Base-by-base conservation (phyloP, 2,113 vertebrate genomes). In the Hydrochoerus hydrochaeris region DNA sequence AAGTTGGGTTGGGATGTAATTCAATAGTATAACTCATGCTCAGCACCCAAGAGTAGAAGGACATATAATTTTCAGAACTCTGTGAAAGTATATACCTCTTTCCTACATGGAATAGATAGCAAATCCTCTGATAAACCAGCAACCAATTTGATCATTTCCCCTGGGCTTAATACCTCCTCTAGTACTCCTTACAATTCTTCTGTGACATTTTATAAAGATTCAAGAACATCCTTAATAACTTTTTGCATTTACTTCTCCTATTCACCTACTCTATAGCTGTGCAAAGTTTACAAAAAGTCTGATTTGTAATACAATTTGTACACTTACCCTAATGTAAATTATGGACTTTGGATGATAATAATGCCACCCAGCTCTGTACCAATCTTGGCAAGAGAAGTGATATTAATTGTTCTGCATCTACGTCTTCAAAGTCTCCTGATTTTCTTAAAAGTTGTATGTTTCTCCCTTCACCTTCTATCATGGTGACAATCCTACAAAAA, bases 31-130 rank as follows among this genome's bases (percentile, higher is more conserved):
- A 46, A 46, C 73, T 77, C 14, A 16, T 49, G 44, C 73, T 49
- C 2, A 77, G 73, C 14, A 30, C 35, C 67, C 35, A 19, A 69
- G 69, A 90, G 77, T 52, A 73, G 52, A 4, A 94, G 82, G 41
- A 92, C 32, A 65, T 17, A 28, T 89, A 95, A 69, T 84, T 78
- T 90, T 90, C 87, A 82, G 73, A 92, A 81, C 20, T 95, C 32
- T 63, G 57, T 54, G 54, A 38, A 94, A 60, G 44, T 57, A n/a
- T 77, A 20, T 20, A 65, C 7, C 12, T 69, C 22, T 95, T 81
- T 41, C 60, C 62, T 32, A 46, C 65, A 22, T 22, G 28, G 82
- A 88, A 73, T 46, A 32, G 38, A 54, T 7, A 89, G 35, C 65
- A 91, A 93, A 83, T 1, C 52, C 83, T 80, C 60, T 82, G 71